These are phyloP conservation scores for Octomys mimax DNA, from an alignment of 2,797 vertebrate species.

Conservation along the genomic window DNA sequence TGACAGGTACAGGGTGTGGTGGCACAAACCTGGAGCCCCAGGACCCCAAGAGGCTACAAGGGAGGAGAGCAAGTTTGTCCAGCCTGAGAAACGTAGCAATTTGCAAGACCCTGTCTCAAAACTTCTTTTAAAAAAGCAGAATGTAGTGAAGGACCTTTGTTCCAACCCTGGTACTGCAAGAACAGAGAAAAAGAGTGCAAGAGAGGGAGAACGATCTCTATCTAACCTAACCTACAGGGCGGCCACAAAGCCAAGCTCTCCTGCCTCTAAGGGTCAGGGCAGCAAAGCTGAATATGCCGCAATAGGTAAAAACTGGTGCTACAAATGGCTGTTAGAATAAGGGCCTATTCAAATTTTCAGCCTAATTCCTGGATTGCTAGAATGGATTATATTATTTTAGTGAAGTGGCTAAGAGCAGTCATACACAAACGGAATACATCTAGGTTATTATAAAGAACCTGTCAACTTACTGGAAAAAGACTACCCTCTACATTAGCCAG, in stretches of 20 bases:
- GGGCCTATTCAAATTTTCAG: neutral
- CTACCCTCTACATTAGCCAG: neutral
- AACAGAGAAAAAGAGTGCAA: neutral
- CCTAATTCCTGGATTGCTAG: neutral
- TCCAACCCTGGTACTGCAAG: neutral
- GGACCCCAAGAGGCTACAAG: neutral
- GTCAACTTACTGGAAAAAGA: neutral
- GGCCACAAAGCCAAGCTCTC: neutral
- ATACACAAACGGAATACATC: neutral
- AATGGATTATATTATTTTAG: neutral
- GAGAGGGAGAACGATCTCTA: neutral
- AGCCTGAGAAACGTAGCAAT: neutral
- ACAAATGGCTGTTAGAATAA: neutral
- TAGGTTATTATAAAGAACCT: slow-evolving; percentile 46
- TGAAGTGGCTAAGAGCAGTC: neutral
- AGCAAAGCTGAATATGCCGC: neutral
- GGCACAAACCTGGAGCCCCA: neutral
- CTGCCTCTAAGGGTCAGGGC: neutral
- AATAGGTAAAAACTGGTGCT: neutral
- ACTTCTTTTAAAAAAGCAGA: neutral
- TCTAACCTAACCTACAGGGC: neutral
- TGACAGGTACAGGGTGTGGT: neutral
- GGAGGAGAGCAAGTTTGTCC: neutral
- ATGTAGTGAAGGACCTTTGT: neutral
- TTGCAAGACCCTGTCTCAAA: neutral